phyloP scores from a whole-genome alignment of 2,797 vertebrate genomes.

The Lepus townsendii region DNA sequence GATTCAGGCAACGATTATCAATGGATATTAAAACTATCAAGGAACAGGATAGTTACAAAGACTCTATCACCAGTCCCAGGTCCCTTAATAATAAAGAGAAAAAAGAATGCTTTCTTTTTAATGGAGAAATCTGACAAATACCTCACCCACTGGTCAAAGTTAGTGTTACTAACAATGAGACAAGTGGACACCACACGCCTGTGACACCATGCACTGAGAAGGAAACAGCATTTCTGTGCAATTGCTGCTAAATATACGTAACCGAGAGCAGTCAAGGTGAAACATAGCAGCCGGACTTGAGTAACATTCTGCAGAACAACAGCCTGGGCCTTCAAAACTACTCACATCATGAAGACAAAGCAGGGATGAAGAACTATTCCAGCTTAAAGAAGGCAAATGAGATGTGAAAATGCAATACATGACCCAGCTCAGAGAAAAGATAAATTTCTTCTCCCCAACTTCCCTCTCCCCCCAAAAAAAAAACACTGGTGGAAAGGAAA shows the following conservation, averaged over 20 bases:
- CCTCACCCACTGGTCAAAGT: background rate
- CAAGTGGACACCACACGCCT: no score
- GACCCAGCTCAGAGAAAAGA: background rate
- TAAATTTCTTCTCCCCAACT: background rate
- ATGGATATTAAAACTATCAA: background rate
- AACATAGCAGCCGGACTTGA: background rate
- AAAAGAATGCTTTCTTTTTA: background rate
- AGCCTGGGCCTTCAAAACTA: background rate
- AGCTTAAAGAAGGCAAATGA: background rate
- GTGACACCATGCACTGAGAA: background rate
- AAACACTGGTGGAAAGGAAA: background rate
- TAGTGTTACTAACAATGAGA: background rate
- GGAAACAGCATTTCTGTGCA: background rate
- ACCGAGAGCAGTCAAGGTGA: background rate
- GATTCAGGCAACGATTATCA: background rate
- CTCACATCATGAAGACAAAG: background rate
- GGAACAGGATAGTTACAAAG: background rate
- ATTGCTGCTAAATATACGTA: background rate
- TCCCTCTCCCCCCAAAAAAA: background rate
- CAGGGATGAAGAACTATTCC: background rate
- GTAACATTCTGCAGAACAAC: background rate
- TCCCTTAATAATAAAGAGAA: background rate
- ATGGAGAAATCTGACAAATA: background rate
- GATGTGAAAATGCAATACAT: background rate
- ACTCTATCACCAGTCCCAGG: background rate